A percentile compares a stretch with the other conserved stretches of the same genome.
Conservation (phyloP, 2,797 vertebrate species). For the Sternotherus odoratus region DNA sequence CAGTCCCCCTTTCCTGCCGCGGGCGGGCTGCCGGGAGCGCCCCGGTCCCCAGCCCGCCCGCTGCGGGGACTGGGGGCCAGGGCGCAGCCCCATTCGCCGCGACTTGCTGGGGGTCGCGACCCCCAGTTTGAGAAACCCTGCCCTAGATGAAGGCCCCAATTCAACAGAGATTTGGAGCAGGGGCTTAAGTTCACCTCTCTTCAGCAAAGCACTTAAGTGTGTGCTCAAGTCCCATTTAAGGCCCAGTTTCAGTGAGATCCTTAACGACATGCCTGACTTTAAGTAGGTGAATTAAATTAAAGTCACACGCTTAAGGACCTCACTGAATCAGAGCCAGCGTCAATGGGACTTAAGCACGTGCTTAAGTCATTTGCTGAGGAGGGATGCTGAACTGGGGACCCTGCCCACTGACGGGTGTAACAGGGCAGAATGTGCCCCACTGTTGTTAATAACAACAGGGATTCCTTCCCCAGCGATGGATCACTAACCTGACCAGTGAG, state of each 20-base stretch:
- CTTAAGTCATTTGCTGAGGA: not conserved
- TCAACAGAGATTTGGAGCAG: not conserved
- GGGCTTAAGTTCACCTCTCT: accelerated
- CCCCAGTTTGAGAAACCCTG: too few species aligned
- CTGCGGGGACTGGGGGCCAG: too few species aligned
- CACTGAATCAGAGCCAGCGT: not conserved
- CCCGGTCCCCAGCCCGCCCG: too few species aligned
- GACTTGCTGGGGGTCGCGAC: too few species aligned
- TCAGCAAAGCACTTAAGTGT: not conserved
- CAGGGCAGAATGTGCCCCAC: not conserved
- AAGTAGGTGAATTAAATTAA: not conserved
- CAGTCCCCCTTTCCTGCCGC: too few species aligned
- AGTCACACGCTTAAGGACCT: not conserved
- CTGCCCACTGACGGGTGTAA: not conserved
- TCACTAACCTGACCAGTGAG: not conserved
- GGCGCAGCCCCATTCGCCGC: too few species aligned
- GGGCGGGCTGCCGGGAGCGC: too few species aligned
- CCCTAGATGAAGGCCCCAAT: not conserved
- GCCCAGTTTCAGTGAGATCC: not conserved
- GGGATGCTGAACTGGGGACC: not conserved
- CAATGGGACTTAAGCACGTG: not conserved
- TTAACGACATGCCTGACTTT: not conserved
- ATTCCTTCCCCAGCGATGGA: not conserved
- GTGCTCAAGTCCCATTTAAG: accelerated
- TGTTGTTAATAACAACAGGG: not conserved